Conservation (phyloP, 53 echinoderm and acorn worm genomes). For the Patiria pectinifera region DNA sequence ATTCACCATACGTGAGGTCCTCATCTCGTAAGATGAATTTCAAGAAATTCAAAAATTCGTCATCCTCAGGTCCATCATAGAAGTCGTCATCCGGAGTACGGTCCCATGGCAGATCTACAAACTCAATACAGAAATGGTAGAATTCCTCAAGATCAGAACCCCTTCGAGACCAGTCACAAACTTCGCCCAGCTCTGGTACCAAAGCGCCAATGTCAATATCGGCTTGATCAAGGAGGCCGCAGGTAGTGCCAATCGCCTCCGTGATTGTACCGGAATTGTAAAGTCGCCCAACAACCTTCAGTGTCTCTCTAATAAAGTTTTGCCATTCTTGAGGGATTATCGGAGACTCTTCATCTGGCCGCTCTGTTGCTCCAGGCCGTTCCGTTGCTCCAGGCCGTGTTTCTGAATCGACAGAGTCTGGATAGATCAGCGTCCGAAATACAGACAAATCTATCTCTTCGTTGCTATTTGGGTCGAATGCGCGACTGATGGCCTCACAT, state of each 20-base stretch:
- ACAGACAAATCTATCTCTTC: neutral
- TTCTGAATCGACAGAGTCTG: neutral
- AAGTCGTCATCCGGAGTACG: neutral
- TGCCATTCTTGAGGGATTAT: constrained; percentile 17
- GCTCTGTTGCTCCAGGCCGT: neutral
- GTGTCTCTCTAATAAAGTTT: constrained; percentile 10
- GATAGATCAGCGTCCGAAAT: neutral
- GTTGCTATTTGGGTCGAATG: constrained; percentile 5
- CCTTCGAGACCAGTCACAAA: constrained; percentile 33
- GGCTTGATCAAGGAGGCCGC: constrained; percentile 42
- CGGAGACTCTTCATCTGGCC: neutral
- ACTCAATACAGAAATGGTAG: constrained; percentile 3
- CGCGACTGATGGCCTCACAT: constrained; percentile 15
- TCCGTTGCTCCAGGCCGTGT: neutral
- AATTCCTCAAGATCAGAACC: constrained; percentile 19
- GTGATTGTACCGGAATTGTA: constrained; percentile 31
- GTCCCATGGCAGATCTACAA: constrained; percentile 15
- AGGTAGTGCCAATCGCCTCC: constrained; percentile 11
- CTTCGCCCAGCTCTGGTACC: neutral
- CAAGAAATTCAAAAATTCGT: neutral
- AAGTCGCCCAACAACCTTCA: constrained; percentile 34
- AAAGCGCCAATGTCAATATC: constrained; percentile 13
- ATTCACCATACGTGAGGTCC: constrained; percentile 8
- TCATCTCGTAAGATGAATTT: neutral
- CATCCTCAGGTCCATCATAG: neutral